Base-by-base conservation (phyloP, 1,140 invertebrate species). In the Rhynchophorus ferrugineus region DNA sequence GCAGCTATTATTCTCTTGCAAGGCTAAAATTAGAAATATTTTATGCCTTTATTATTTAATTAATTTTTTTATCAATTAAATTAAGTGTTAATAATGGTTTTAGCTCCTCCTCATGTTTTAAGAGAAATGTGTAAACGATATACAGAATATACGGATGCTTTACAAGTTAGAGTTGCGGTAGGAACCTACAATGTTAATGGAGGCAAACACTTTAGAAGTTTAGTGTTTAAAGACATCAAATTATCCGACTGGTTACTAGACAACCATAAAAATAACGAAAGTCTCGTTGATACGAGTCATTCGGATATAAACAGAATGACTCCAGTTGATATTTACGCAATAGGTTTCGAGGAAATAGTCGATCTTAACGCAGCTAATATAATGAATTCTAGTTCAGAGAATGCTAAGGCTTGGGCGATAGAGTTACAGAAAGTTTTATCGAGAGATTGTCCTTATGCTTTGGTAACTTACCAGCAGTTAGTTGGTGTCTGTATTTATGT, bases 111-210 rank as follows among this genome's bases (percentile, higher is more conserved):
- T 17, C 81, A 81, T 60, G 80, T 93, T 3, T 67, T 90, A 3
- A 71, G 85, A 52, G 87, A 89, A 74, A 85, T 91, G 79, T 89
- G 87, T 62, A 82, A 87, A 57, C 75, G 89, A 19, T 85, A 87
- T 59, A 78, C 78, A 52, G 92, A 98, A 64, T 98, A 89, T 64
- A 86, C 90, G 0, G 75, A 78, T 42, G 75, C 82, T 0, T 75
- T 80, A 29, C 79, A 77, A 54, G 72, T 96, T 1, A 75, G 88
- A 24, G 79, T 99, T 2, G 85, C 87, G 45, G 83, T 96, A 41
- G 95, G 91, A 8, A 99, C 97, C 1, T 99, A 98, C 71, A 99
- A 99, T 73, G 96, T 99, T 0, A 99, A 99, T 74, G 97, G 97
- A 24, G 96, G 96, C 17, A 98, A 97, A 71, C 93, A 97, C 74